Conservation (phyloP, 2,888 invertebrate species). For the Philonicus albiceps region DNA sequence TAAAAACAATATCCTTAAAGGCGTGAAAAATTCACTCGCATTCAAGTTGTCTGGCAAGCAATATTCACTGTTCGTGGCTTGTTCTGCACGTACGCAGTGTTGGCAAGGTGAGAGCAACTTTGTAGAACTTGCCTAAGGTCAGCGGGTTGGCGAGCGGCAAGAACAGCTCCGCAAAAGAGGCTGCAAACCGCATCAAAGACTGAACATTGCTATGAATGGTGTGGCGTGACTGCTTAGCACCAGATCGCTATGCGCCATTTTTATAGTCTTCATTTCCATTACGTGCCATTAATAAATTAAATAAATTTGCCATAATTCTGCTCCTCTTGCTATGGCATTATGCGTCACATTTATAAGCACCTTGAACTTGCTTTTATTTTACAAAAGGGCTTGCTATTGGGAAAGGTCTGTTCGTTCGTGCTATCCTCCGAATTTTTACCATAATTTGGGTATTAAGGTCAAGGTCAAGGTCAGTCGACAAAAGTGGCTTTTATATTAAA, state of each 20-base stretch:
- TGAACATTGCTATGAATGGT: neutral
- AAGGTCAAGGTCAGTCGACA: neutral
- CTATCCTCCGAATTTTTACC: neutral
- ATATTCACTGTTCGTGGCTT: neutral
- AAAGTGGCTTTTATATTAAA: neutral
- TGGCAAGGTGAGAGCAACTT: neutral
- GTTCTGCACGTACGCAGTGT: neutral
- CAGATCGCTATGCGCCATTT: slow-evolving; percentile 10
- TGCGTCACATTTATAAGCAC: neutral
- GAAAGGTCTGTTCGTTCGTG: neutral
- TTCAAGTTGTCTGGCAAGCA: neutral
- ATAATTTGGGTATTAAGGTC: no score
- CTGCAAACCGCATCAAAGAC: neutral
- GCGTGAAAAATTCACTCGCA: neutral
- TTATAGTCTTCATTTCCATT: slow-evolving; percentile 6
- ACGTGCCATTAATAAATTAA: slow-evolving; percentile 17
- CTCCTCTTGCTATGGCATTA: neutral
- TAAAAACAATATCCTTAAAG: neutral
- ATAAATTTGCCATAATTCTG: neutral
- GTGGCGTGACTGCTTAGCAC: slow-evolving; percentile 16
- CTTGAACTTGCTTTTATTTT: neutral
- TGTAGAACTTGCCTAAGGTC: neutral
- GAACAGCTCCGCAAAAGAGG: neutral
- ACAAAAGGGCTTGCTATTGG: neutral
- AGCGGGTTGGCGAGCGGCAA: neutral